Evolutionary conservation across 2,113 vertebrate genomes (phyloP).

Genomic region (Coturnix japonica): DNA sequence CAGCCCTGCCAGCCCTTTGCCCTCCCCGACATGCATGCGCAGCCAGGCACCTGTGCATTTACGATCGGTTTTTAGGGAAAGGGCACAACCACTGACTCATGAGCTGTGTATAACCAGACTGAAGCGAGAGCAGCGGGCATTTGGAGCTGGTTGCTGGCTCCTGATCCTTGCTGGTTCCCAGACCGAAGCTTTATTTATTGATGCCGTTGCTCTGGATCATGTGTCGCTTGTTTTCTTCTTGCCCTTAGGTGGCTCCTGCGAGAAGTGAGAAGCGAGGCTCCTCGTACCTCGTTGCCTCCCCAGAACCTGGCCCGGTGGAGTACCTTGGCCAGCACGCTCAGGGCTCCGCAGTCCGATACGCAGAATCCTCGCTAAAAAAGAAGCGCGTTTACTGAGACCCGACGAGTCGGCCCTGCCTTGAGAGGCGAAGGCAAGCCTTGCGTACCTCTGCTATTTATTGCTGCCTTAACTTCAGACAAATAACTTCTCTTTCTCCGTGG

Average conservation of each 20-base stretch:
- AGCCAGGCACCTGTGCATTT: background rate
- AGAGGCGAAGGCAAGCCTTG: background rate
- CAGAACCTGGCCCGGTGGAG: slow-evolving; percentile 81
- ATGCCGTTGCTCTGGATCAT: rapidly evolving
- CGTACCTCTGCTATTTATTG: slow-evolving; percentile 59
- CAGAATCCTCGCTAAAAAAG: slow-evolving; percentile 93
- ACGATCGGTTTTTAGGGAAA: background rate
- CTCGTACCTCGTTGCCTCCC: slow-evolving; percentile 82
- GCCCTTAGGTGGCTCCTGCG: slow-evolving; percentile 76
- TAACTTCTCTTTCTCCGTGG: slow-evolving; percentile 46
- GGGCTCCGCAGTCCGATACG: slow-evolving; percentile 81
- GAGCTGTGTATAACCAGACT: background rate
- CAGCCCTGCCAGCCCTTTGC: background rate
- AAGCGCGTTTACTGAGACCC: slow-evolving; percentile 86
- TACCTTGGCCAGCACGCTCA: slow-evolving; percentile 84
- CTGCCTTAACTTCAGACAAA: slow-evolving; percentile 71
- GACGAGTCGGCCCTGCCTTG: background rate
- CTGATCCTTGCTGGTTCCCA: background rate
- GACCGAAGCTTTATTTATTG: background rate
- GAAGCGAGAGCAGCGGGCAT: rapidly evolving
- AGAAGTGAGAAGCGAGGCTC: slow-evolving; percentile 91
- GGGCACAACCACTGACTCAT: background rate
- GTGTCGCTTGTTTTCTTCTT: background rate
- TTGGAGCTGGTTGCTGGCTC: background rate
- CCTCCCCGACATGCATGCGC: rapidly evolving